Percentiles rank a stretch among this genome's conserved stretches.
Evolutionary conservation across 2,797 vertebrate species (phyloP).

Genomic region (Podargus strigoides): DNA sequence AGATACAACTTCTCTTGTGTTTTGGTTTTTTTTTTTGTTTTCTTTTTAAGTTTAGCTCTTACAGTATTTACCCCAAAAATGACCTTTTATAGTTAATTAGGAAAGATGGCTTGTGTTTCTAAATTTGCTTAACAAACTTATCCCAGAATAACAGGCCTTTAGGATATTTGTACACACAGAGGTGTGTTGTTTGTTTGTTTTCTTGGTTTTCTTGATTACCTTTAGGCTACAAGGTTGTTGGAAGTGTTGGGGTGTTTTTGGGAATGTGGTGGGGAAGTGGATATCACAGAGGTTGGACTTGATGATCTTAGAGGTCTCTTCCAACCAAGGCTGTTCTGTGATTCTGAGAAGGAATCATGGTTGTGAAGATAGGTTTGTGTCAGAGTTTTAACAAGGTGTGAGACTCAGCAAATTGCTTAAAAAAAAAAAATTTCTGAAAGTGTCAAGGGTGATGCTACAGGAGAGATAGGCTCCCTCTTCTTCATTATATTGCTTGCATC

Average conservation of each 20-base stretch:
- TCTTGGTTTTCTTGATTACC: neutral
- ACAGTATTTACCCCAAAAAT: neutral
- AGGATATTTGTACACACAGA: neutral
- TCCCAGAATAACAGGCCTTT: neutral
- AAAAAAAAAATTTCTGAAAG: neutral
- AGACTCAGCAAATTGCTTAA: neutral
- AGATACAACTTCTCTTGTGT: neutral
- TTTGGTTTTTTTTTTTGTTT: neutral
- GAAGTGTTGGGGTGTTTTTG: neutral
- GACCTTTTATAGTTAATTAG: neutral
- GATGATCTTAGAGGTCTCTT: too few relatives aligned
- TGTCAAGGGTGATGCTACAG: neutral
- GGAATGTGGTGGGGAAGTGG: neutral
- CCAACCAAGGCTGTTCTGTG: too few relatives aligned
- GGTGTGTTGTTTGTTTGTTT: fast-evolving
- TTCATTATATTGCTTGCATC: neutral
- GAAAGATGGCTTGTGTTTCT: neutral
- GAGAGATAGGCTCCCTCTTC: neutral
- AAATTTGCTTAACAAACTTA: neutral
- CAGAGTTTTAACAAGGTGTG: neutral
- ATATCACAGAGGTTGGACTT: neutral
- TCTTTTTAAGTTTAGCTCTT: neutral
- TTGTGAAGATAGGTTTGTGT: neutral
- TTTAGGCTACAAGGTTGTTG: neutral
- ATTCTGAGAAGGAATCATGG: neutral